These are phyloP conservation scores for Heterochromis multidens DNA, from an alignment of 2,113 vertebrate genomes.

Conservation along the genomic window DNA sequence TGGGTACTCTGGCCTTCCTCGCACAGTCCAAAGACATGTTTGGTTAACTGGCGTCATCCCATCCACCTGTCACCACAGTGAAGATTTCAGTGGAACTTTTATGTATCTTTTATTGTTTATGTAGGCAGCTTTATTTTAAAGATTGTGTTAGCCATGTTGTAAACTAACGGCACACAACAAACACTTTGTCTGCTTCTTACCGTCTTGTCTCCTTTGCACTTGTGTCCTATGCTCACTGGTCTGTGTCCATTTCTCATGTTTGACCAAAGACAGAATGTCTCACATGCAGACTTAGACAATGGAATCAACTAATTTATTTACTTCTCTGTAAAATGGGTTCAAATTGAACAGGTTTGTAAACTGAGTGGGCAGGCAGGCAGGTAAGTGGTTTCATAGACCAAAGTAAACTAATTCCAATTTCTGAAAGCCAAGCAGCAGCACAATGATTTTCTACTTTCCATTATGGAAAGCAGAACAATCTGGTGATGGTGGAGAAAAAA, in stretches of 20 bases:
- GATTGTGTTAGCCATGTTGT: neutral
- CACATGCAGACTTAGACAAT: neutral
- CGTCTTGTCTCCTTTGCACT: neutral
- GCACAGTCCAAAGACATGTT: no score
- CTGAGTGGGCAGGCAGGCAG: fast-evolving
- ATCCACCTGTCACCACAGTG: neutral
- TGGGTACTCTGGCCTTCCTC: neutral
- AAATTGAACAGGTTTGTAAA: neutral
- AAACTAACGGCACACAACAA: neutral
- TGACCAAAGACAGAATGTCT: neutral
- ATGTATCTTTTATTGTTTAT: neutral
- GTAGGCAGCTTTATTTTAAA: neutral
- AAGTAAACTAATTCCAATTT: neutral
- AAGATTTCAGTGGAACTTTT: neutral
- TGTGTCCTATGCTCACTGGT: no score
- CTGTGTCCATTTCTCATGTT: neutral
- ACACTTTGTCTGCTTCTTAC: fast-evolving
- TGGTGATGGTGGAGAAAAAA: neutral
- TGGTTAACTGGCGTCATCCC: no score
- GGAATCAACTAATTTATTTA: neutral
- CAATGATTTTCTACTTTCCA: neutral
- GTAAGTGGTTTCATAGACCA: neutral
- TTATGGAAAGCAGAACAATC: neutral
- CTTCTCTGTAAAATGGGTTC: neutral
- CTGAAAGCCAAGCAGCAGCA: neutral